Evolutionary conservation across 2,888 invertebrate genomes (phyloP).

Genomic region (Petrolisthes cinctipes): DNA sequence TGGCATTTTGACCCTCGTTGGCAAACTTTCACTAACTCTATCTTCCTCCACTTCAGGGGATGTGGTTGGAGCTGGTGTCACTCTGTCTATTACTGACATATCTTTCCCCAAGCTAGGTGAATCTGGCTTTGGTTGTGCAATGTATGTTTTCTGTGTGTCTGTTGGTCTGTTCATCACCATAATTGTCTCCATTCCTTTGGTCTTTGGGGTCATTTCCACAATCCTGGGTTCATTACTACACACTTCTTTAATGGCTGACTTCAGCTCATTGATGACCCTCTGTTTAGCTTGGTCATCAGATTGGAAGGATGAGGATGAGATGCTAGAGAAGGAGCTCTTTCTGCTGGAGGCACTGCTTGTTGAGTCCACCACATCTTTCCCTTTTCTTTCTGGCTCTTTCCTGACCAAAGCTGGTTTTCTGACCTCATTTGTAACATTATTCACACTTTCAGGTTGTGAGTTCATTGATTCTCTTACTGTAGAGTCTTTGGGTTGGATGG

Average conservation of each 20-base stretch:
- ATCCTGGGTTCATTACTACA: conserved; percentile 46
- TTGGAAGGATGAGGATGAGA: conserved; percentile 17
- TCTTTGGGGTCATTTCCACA: conserved; percentile 36
- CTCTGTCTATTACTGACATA: not conserved
- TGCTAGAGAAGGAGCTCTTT: conserved; percentile 33
- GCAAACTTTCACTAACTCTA: not conserved
- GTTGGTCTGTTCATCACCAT: not conserved
- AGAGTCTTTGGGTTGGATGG: not conserved
- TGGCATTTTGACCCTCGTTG: conserved; percentile 9
- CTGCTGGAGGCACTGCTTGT: conserved; percentile 19
- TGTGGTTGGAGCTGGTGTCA: not conserved
- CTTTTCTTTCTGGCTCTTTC: not conserved
- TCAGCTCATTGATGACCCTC: conserved; percentile 41
- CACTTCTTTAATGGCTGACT: conserved; percentile 14
- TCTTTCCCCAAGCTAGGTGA: not conserved
- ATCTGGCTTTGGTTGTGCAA: not conserved
- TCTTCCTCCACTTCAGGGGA: not conserved
- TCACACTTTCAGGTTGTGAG: not conserved
- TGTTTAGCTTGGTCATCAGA: conserved; percentile 37
- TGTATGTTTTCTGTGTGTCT: not conserved
- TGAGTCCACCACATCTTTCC: not conserved
- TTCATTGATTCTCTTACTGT: not conserved
- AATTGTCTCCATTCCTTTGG: conserved; percentile 12
- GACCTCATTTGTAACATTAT: not conserved
- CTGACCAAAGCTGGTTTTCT: not conserved